Conservation (phyloP, 2,888 invertebrate species). For the Pristionchus entomophagus region DNA sequence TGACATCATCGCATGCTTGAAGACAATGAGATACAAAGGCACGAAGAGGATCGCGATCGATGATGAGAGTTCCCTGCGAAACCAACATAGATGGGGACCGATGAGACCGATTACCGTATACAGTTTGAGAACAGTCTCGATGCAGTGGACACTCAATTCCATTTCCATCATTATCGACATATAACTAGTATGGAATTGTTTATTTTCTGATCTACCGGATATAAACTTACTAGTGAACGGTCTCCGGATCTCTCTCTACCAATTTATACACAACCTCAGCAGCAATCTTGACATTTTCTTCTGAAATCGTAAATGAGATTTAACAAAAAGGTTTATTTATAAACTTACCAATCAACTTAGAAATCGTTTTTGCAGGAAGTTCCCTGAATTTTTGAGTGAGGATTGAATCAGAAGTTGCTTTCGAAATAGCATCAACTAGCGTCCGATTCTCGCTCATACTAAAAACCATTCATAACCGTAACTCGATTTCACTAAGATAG, state of each 20-base stretch:
- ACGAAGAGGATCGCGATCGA: constrained; percentile 25
- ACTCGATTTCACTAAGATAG: neutral
- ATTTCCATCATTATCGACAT: constrained; percentile 37
- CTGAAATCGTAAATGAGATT: neutral
- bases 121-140: constrained; percentile 18
- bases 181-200: neutral
- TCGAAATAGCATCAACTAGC: constrained; percentile 18
- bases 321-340: neutral
- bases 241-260: constrained; percentile 7
- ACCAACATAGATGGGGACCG: no score
- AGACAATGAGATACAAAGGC: constrained; percentile 29
- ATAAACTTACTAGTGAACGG: constrained; percentile 13
- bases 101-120: neutral
- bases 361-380: constrained; percentile 1
- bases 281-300: constrained; percentile 34
- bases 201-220: neutral
- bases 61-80: neutral
- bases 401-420: neutral
- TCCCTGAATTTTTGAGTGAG: constrained; percentile 3
- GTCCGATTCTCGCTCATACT: constrained; percentile 29
- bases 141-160: constrained; percentile 22
- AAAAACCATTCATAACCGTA: neutral
- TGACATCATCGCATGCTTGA: constrained; percentile 7
- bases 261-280: constrained; percentile 28
- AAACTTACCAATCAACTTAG: constrained; percentile 4